Evolutionary conservation across 2,113 vertebrate species (phyloP), one percentile per base, ranked within the genome.

Genomic region (Sorex araneus): DNA sequence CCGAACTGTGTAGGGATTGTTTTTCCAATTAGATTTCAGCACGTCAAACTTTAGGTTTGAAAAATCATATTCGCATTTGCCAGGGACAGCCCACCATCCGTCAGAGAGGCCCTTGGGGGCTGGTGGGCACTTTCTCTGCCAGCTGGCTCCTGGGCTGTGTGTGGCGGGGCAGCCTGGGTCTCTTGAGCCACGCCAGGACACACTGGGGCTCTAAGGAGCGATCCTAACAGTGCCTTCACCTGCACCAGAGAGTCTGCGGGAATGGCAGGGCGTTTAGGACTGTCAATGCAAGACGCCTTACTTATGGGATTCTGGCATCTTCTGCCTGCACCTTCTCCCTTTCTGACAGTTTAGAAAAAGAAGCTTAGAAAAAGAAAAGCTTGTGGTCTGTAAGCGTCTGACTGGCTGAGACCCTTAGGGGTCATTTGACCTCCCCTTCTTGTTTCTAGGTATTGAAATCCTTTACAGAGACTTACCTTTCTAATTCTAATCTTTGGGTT

Each of bases 341-440:
- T 93, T 90, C 47, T 77, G 9, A 66, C 54, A 84, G n/a, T 43
- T 82, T 82, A 92, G 89, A 77, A 84, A 74, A 50, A 57, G 50
- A 81, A 81, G 70, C n/a, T n/a, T n/a, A n/a, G n/a, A n/a, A n/a
- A n/a, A n/a, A n/a, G n/a, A n/a, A n/a, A n/a, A n/a, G n/a, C n/a
- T n/a, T 13, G 1, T 77, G 16, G 34, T 63, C 15, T 77, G 0
- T 36, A 70, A 75, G 45, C 94, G 3, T 83, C 50, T n/a, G 43
- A 7, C 71, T 67, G 11, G 27, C 77, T 50, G n/a, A 32, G 57
- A 67, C 25, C 45, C 60, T 27, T 69, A 70, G 57, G 69, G 32
- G 2, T 67, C 21, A 69, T 32, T 16, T 23, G n/a, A 54, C n/a
- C 67, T 40, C 23, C 40, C 23, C 63, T 45, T 91, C 74, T 30